phyloP scores from a whole-genome alignment of 2,888 invertebrate genomes.

The Heliconius ethilla region DNA sequence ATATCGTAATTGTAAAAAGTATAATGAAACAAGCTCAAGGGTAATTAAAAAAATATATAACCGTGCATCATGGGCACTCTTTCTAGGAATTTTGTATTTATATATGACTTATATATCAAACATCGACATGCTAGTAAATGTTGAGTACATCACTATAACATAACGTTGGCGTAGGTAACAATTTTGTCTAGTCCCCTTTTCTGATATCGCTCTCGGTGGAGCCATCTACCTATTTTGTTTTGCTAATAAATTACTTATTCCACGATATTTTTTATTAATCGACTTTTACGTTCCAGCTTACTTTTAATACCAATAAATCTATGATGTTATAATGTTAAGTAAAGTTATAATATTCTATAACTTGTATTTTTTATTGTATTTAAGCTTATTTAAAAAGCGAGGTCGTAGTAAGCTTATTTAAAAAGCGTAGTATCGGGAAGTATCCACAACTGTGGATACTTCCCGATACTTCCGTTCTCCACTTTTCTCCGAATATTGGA shows the following conservation, averaged over 20 bases:
- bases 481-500: neutral
- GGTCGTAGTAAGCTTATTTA: too few species aligned
- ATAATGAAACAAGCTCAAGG: too few species aligned
- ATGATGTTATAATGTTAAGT: neutral
- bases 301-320: neutral
- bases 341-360: too few species aligned
- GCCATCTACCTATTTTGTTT: constrained; percentile 31
- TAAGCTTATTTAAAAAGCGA: too few species aligned
- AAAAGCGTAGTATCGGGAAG: too few species aligned
- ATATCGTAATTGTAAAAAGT: too few species aligned
- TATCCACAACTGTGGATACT: too few species aligned
- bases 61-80: too few species aligned
- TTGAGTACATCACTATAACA: constrained; percentile 23
- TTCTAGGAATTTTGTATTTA: too few species aligned
- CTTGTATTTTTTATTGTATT: too few species aligned
- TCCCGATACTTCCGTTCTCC: neutral
- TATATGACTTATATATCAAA: neutral
- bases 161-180: constrained; percentile 40
- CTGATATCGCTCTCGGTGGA: constrained; percentile 33
- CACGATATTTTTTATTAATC: neutral
- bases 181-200: constrained; percentile 41
- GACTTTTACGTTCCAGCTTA: neutral
- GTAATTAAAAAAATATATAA: too few species aligned
- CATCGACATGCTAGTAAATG: neutral
- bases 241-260: constrained; percentile 26